Evolutionary conservation across 2,888 invertebrate species (phyloP).

Genomic region (Scelioninae gen. 2): DNA sequence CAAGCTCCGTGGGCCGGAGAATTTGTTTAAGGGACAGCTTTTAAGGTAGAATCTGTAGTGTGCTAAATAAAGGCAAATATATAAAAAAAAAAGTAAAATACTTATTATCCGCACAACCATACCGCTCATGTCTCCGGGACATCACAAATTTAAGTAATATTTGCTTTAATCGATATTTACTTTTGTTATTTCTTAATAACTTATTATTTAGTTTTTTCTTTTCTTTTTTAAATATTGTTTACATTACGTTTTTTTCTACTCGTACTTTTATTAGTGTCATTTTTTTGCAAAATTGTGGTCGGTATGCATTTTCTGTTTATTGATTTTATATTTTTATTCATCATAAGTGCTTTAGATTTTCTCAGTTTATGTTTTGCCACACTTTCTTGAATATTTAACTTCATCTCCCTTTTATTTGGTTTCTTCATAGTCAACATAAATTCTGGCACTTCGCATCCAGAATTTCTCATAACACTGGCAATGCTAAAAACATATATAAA

Average conservation of each 20-base stretch:
- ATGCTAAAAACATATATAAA: conserved; percentile 79
- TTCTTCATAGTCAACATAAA: conserved; percentile 90
- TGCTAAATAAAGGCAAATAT: too few relatives aligned
- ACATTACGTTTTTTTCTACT: conserved; percentile 2
- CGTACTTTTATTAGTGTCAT: not conserved
- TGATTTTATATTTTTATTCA: conserved; percentile 11
- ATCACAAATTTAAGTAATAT: too few relatives aligned
- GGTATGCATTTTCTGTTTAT: conserved; percentile 5
- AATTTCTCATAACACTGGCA: conserved; percentile 91
- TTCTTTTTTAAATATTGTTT: conserved; percentile 2
- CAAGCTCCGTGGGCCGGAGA: too few relatives aligned
- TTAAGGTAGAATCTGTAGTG: too few relatives aligned
- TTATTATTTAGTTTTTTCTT: too few relatives aligned
- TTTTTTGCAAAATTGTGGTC: conserved; percentile 23
- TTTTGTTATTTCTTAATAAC: too few relatives aligned
- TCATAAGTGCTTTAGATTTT: not conserved
- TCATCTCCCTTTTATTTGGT: conserved; percentile 78
- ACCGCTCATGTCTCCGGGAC: too few relatives aligned
- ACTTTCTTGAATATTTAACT: conserved; percentile 75
- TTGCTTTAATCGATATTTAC: too few relatives aligned
- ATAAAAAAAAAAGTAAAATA: too few relatives aligned
- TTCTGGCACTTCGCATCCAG: conserved; percentile 94
- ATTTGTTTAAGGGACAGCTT: too few relatives aligned
- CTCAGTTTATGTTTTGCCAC: conserved; percentile 23
- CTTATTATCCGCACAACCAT: too few relatives aligned